Conservation (phyloP, 2,888 invertebrate species). For the Pollenia labialis region DNA sequence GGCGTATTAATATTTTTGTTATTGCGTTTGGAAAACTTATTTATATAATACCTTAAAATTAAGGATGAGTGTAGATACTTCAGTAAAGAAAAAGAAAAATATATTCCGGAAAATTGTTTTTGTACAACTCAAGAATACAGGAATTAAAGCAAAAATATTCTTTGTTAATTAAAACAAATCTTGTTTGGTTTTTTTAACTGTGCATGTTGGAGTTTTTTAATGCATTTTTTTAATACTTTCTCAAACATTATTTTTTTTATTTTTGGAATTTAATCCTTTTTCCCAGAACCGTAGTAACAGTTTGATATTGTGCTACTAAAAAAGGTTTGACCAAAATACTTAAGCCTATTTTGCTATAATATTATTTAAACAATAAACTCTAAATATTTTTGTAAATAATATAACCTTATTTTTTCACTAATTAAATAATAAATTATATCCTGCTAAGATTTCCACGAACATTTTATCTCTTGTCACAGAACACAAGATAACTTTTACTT, state of each 20-base stretch:
- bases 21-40: too few relatives aligned
- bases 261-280: neutral
- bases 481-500: slow-evolving; percentile 57
- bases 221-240: too few relatives aligned
- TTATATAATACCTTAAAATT: too few relatives aligned
- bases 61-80: too few relatives aligned
- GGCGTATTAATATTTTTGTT: too few relatives aligned
- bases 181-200: too few relatives aligned
- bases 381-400: slow-evolving; percentile 63
- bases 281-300: neutral
- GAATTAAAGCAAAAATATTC: too few relatives aligned
- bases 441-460: slow-evolving; percentile 66
- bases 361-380: slow-evolving; percentile 28
- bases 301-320: slow-evolving; percentile 9
- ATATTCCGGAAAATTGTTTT: too few relatives aligned
- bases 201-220: too few relatives aligned
- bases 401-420: slow-evolving; percentile 56
- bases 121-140: too few relatives aligned
- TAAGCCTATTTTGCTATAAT: neutral
- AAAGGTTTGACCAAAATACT: neutral
- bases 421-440: slow-evolving; percentile 74
- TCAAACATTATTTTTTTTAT: neutral
- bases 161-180: too few relatives aligned
- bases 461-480: slow-evolving; percentile 5
- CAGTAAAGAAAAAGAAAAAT: too few relatives aligned